Conservation (phyloP, 2,797 vertebrate genomes). For the Pipistrellus pipistrellus region DNA sequence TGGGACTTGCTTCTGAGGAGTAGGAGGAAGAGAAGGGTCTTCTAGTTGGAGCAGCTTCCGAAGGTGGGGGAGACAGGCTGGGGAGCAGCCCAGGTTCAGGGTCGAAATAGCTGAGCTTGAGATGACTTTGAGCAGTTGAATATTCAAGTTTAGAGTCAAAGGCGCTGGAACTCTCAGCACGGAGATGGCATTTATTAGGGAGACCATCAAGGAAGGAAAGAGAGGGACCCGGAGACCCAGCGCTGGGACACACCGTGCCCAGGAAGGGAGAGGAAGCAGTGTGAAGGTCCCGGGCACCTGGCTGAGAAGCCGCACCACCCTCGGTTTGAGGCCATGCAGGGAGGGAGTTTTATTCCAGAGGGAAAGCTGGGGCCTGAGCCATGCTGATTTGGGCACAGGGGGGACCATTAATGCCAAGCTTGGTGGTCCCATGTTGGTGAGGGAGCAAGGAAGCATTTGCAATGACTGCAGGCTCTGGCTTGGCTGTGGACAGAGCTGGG, state of each 20-base stretch:
- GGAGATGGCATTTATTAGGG: background rate
- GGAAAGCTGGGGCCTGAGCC: background rate
- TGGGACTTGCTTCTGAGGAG: background rate
- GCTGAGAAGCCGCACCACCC: background rate
- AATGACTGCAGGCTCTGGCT: background rate
- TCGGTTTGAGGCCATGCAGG: background rate
- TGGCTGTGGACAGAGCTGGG: background rate
- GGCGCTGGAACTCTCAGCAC: background rate
- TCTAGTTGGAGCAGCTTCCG: background rate
- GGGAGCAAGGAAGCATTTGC: background rate
- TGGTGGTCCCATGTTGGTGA: background rate
- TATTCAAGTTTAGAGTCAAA: background rate
- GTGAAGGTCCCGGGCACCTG: accelerated
- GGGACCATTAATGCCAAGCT: background rate
- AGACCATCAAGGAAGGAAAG: background rate
- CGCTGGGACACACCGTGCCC: background rate
- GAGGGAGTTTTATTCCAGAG: background rate
- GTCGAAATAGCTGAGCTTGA: background rate
- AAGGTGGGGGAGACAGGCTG: accelerated
- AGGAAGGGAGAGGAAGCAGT: background rate
- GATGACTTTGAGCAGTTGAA: background rate
- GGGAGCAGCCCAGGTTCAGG: accelerated
- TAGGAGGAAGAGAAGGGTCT: background rate
- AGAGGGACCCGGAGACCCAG: background rate
- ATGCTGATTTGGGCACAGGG: background rate